These are phyloP conservation scores for Prosapia bicincta DNA, from an alignment of 2,888 invertebrate genomes.

Conservation along the genomic window DNA sequence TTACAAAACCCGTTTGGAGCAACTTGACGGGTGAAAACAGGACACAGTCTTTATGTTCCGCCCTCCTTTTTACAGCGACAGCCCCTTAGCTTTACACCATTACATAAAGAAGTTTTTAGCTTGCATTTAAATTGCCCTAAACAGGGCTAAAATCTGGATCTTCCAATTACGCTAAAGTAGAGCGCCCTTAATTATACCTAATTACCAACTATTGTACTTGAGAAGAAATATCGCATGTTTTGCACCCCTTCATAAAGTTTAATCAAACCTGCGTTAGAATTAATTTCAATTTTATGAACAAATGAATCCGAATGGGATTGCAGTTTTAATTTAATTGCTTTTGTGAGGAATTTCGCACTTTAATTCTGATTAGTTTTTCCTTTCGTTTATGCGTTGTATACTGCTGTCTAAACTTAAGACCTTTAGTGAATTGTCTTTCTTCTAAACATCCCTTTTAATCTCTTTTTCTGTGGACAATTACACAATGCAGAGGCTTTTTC, in stretches of 20 bases:
- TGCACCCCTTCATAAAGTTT: not conserved
- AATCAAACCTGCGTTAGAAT: too few relatives aligned
- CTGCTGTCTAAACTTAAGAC: too few relatives aligned
- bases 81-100: not conserved
- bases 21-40: not conserved
- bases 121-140: not conserved
- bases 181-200: not conserved
- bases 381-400: too few relatives aligned
- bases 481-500: too few relatives aligned
- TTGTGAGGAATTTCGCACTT: too few relatives aligned
- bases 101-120: not conserved
- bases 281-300: too few relatives aligned
- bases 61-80: not conserved
- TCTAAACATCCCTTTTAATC: too few relatives aligned
- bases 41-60: not conserved
- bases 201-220: constrained; percentile 1
- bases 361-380: too few relatives aligned
- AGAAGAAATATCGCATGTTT: not conserved
- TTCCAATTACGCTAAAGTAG: not conserved
- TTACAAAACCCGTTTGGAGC: not conserved
- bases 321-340: too few relatives aligned
- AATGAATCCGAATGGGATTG: too few relatives aligned
- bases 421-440: too few relatives aligned
- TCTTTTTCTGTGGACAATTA: too few relatives aligned
- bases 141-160: not conserved